Evolutionary conservation across 1,140 invertebrate species (phyloP), one percentile per base, ranked within the genome.

Genomic region (Coelopa frigida): DNA sequence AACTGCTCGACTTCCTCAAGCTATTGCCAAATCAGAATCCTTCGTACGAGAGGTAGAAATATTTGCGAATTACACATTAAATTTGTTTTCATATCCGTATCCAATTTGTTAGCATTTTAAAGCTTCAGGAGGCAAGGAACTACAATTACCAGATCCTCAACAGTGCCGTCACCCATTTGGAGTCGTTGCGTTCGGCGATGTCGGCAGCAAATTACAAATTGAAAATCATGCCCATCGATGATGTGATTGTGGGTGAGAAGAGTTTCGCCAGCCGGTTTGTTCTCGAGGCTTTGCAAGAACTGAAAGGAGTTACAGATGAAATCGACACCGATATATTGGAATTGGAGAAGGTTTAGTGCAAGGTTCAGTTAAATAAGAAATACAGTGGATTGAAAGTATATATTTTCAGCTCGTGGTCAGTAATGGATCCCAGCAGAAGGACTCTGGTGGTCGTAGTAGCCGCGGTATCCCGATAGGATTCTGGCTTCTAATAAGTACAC

Each of bases 161-260:
- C 6, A 64, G 62, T 42, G 53, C 61, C 0, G 46, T 42, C n/a
- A 51, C 41, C 14, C 64, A 68, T 29, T 41, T 67, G 4, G 53
- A 54, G 40, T 53, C 51, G 14, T 39, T 68, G 53, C 50, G 58
- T 8, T 53, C 59, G 12, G 56, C 64, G 4, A n/a, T 68, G 26
- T 48, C 58, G 0, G 56, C 55, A 14, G 55, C 61, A 26, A 64
- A 68, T 31, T 65, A 65, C 39, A 68, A 67, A 49, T 27, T 68
- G 32, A 44, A 57, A 29, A 45, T 64, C 14, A 51, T 56, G 35
- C 61, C 59, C 7, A 56, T 61, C 2, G 64, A 68, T 17, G 64
- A 68, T 51, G 48, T 68, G 8, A 39, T 68, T 8, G 56, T 68
- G 2, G 64, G 59, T n/a, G 64, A 68, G 12, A 68, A 66, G 20